These are phyloP conservation scores for Dolomedes plantarius DNA, from an alignment of 2,888 invertebrate species.

Conservation along the genomic window DNA sequence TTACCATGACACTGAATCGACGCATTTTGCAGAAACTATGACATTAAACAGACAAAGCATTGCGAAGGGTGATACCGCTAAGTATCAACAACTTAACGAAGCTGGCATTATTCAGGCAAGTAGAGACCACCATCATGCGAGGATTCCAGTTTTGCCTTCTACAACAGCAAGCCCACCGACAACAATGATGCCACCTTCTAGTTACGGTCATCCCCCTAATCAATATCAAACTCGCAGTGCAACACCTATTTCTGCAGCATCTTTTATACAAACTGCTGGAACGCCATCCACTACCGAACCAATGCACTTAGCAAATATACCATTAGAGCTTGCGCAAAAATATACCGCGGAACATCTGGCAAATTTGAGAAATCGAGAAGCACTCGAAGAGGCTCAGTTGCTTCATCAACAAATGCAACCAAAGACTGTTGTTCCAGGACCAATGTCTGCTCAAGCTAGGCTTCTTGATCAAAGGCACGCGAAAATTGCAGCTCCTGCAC, in stretches of 20 bases:
- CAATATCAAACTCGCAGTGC: slow-evolving; percentile 34
- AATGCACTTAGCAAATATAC: slow-evolving; percentile 47
- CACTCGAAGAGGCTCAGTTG: slow-evolving; percentile 9
- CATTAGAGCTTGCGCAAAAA: slow-evolving; percentile 43
- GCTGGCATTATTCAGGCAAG: slow-evolving; percentile 13
- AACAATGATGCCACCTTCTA: slow-evolving; percentile 44
- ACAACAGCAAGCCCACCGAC: slow-evolving; percentile 53
- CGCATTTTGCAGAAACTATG: slow-evolving; percentile 56
- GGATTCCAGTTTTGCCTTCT: slow-evolving; percentile 30
- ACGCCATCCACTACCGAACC: slow-evolving; percentile 20
- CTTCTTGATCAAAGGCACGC: slow-evolving; percentile 58
- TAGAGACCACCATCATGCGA: slow-evolving; percentile 24
- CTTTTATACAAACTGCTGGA: slow-evolving; percentile 42
- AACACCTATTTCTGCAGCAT: slow-evolving; percentile 34
- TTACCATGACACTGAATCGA: slow-evolving; percentile 39
- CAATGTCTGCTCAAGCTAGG: slow-evolving; percentile 62
- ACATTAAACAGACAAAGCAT: slow-evolving; percentile 64
- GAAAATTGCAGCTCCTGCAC: slow-evolving; percentile 42
- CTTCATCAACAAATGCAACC: slow-evolving; percentile 23
- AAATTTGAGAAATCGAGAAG: slow-evolving; percentile 46
- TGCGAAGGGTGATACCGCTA: slow-evolving; percentile 49
- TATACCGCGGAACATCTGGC: slow-evolving; percentile 47
- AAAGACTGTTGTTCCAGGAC: slow-evolving; percentile 19
- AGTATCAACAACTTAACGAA: slow-evolving; percentile 38
- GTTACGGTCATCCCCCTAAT: slow-evolving; percentile 20